Conservation (phyloP, 1,140 invertebrate genomes). For the Aphelinus atriplicis region DNA sequence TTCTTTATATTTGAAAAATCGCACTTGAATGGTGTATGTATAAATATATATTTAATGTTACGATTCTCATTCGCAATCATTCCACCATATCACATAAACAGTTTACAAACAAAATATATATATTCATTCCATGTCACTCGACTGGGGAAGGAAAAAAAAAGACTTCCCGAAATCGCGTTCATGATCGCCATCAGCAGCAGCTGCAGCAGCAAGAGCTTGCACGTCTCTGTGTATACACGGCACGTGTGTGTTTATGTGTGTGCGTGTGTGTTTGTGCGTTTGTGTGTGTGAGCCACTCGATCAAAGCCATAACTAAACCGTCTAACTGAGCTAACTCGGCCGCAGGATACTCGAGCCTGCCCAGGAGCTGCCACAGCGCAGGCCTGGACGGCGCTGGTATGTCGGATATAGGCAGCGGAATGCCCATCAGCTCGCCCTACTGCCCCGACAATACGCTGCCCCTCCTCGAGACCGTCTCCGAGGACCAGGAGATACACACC, state of each 20-base stretch:
- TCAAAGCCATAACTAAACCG: not conserved
- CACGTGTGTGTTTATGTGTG: not conserved
- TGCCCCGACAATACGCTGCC: constrained; percentile 68
- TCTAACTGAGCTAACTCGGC: not conserved
- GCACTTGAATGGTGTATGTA: too few species aligned
- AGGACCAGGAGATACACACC: constrained; percentile 69
- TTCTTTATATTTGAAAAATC: too few species aligned
- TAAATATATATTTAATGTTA: too few species aligned
- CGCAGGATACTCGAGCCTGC: constrained; percentile 84
- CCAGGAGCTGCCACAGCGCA: constrained; percentile 77
- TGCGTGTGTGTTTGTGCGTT: not conserved
- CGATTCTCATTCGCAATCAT: too few species aligned
- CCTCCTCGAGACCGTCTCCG: constrained; percentile 71
- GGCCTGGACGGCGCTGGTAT: constrained; percentile 69
- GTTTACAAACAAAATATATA: too few species aligned
- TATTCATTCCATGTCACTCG: too few species aligned
- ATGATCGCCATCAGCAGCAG: not conserved
- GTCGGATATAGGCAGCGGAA: constrained; percentile 57
- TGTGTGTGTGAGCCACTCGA: not conserved
- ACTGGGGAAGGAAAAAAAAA: too few species aligned
- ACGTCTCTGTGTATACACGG: constrained; percentile 24
- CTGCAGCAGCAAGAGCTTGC: constrained; percentile 30
- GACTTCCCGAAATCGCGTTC: not conserved
- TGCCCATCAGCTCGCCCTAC: constrained; percentile 64
- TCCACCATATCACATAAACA: too few species aligned